Percentiles rank a stretch among this genome's conserved stretches.
phyloP scores from a whole-genome alignment of 2,797 vertebrate species.

The Ceyx erithaca region DNA sequence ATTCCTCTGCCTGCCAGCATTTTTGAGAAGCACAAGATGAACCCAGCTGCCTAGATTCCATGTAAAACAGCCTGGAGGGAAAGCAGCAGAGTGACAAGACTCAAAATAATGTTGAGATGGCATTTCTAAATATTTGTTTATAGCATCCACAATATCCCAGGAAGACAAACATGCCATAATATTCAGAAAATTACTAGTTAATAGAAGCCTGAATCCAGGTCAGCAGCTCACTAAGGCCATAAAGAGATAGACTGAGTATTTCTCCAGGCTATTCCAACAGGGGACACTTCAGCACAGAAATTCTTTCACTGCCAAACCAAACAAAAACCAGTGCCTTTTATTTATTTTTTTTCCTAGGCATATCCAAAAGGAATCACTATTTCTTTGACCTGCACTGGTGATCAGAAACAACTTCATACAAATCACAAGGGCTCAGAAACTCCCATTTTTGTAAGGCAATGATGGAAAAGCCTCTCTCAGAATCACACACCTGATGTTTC shows the following conservation, averaged over 20 bases:
- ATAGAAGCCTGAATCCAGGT: background rate
- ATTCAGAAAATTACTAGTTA: background rate
- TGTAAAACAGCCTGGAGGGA: background rate
- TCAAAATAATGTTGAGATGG: background rate
- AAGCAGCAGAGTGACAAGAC: background rate
- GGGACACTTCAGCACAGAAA: background rate
- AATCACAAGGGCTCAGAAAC: background rate
- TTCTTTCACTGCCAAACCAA: background rate
- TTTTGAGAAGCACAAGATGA: background rate
- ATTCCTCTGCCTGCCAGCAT: background rate
- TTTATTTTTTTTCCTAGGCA: background rate
- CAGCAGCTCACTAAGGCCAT: background rate
- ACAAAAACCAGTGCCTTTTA: background rate
- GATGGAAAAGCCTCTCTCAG: background rate
- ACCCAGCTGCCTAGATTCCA: background rate
- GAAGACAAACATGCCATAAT: background rate
- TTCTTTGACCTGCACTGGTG: background rate
- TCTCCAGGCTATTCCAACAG: background rate
- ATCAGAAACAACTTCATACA: background rate
- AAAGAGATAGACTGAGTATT: background rate
- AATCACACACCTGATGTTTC: background rate
- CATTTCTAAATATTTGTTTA: background rate
- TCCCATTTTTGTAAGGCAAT: background rate
- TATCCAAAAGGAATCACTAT: background rate
- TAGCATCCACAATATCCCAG: background rate